Base-by-base conservation (phyloP, 2,797 vertebrate species). In the Parauchenoglanis punctatus region DNA sequence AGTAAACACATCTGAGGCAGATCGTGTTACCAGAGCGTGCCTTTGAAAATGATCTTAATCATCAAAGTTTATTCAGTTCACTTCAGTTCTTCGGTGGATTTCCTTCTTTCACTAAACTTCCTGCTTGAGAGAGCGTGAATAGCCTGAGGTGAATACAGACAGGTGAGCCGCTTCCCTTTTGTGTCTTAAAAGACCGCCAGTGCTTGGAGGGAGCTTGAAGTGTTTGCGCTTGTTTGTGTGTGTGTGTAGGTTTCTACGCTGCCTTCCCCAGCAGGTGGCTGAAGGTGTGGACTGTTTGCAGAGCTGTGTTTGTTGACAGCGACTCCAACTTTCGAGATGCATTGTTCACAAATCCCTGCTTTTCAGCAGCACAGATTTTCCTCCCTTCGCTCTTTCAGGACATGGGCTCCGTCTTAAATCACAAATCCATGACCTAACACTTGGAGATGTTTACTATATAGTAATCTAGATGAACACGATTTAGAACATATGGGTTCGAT, bases 161-260 rank as follows among this genome's bases (percentile, higher is more conserved):
- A 94, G 93, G 94, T 95, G 93, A 95, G 95, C 93, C 92, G 93
- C 93, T 94, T 95, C 93, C 93, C 95, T 94, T 91, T 95, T 94
- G 92, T 95, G 92, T 94, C 94, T 95, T 96, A 91, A 95, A 89
- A 95, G 95, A 95, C 94, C 92, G 92, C 94, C 88, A 91, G 93
- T 93, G 92, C 94, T 95, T 93, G 93, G 93, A 93, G 83, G 86
- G 83, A 77, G 83, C 86, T 81, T 77, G 87, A 73, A 77, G 84
- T 88, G 90, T 91, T 89, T 90, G 89, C 89, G 86, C 87, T 84
- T 80, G 87, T 75, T 75, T 91, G 90, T 90, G 88, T 91, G 88
- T 87, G 88, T 82, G 86, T 86, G 87, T 88, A 83, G 89, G 87
- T 85, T 80, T 88, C 88, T 88, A 89, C 89, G 54, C 85, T 61